phyloP scores from a whole-genome alignment of 2,888 invertebrate genomes.

The Ferdinandea cuprea region DNA sequence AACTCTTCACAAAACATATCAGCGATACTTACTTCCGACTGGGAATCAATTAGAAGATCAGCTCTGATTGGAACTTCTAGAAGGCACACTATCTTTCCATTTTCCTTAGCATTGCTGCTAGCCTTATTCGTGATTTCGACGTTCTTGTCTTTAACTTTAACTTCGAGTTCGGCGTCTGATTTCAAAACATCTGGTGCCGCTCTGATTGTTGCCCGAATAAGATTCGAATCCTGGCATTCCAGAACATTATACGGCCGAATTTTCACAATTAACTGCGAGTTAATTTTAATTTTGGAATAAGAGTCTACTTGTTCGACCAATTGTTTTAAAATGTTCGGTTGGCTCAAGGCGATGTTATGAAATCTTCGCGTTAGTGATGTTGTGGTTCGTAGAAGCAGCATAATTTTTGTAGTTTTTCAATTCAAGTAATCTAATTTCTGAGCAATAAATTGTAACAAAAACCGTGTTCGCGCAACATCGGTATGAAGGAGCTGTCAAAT shows the following conservation, averaged over 20 bases:
- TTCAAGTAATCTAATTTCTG: not conserved
- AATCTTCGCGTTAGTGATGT: constrained; percentile 37
- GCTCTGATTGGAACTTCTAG: constrained; percentile 80
- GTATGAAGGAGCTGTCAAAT: constrained; percentile 1
- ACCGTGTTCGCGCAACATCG: not conserved
- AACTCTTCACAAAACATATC: constrained; percentile 79
- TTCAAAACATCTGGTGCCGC: constrained; percentile 18
- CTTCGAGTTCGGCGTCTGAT: constrained; percentile 44
- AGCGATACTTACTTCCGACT: constrained; percentile 76
- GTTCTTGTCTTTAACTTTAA: constrained; percentile 53
- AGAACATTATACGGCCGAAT: constrained; percentile 66
- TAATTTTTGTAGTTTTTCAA: too few relatives aligned
- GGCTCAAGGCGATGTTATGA: constrained; percentile 50
- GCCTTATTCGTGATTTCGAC: constrained; percentile 56
- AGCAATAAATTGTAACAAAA: not conserved
- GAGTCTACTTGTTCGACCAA: constrained; percentile 63
- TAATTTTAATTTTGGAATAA: constrained; percentile 66
- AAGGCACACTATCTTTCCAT: constrained; percentile 55
- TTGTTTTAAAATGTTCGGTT: constrained; percentile 57
- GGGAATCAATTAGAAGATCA: constrained; percentile 77
- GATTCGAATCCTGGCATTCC: constrained; percentile 68
- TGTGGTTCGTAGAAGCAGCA: constrained; percentile 52
- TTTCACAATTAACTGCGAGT: constrained; percentile 61
- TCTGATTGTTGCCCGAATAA: constrained; percentile 58
- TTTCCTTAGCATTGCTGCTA: constrained; percentile 16